Percentiles rank a stretch among this genome's conserved stretches.
phyloP scores from a whole-genome alignment of 1,140 invertebrate genomes.

The Platorchestia sp. region DNA sequence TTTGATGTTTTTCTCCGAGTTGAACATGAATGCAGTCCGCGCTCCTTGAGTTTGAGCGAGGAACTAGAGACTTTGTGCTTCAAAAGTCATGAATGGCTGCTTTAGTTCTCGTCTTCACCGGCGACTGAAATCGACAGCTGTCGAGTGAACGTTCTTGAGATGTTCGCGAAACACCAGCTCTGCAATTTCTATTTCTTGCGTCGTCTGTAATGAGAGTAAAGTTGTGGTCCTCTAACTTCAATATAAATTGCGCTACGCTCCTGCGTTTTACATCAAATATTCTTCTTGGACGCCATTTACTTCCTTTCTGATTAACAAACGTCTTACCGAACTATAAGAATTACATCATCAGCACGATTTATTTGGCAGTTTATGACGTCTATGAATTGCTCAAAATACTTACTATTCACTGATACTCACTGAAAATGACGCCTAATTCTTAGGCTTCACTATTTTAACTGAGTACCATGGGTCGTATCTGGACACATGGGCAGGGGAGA shows the following conservation, averaged over 20 bases:
- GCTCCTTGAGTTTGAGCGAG: background rate
- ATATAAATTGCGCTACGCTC: background rate
- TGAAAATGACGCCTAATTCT: background rate
- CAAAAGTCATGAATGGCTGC: slow-evolving; percentile 6
- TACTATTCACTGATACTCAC: background rate
- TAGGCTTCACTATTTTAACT: background rate
- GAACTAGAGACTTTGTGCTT: background rate
- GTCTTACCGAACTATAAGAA: background rate
- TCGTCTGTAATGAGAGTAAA: background rate
- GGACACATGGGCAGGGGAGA: no score
- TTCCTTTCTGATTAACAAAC: background rate
- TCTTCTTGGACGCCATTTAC: background rate
- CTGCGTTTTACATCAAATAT: background rate
- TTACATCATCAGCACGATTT: background rate
- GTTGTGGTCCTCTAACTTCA: no score
- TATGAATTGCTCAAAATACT: background rate
- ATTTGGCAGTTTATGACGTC: background rate
- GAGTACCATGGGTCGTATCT: no score
- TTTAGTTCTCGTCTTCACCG: background rate
- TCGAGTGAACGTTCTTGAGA: background rate
- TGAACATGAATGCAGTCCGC: background rate
- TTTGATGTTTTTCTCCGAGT: slow-evolving; percentile 31
- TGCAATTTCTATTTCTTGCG: background rate
- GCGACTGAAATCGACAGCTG: background rate
- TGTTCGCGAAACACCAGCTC: background rate